Base-by-base conservation (phyloP, 2,113 vertebrate species). In the Dasyurus viverrinus region DNA sequence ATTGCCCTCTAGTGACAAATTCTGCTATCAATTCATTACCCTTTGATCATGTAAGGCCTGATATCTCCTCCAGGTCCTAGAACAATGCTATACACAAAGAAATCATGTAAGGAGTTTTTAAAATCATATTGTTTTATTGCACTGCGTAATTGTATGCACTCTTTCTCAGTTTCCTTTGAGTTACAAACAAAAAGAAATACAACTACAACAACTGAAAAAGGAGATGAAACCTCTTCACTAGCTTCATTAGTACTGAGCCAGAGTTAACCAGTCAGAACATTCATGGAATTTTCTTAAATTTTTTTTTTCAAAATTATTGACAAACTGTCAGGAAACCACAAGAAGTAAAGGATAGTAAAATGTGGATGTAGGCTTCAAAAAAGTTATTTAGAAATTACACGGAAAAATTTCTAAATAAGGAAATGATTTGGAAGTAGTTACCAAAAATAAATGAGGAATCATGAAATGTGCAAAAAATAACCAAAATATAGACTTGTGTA, bases 251-350 rank as follows among this genome's bases (percentile, higher is more conserved):
- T 27, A 60, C 55, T 60, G 26, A 60, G 30, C 57, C 57, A 36
- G 30, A 36, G 30, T 68, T 68, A 57, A 55, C 54, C 8, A 30
- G 2, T 36, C 27, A 60, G 3, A 19, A 3, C 3, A 68, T 16
- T 68, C 12, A 68, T 68, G 30, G 57, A 68, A 68, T 68, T 68
- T 68, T 96, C 94, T 76, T 55, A 26, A 54, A 46, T 95, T 50
- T 54, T 92, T 54, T 92, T 50, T 96, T 96, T 90, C n/a, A 93
- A 52, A 95, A 92, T 30, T 47, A 54, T 50, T 95, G 93, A 89
- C 92, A 95, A 93, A 22, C 42, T 68, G 14, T 93, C 26, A 94
- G 95, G 53, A 97, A 96, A 95, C 9, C 57, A 84, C 92, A 91
- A 50, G 89, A 94, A 50, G n/a, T 55, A 52, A 55, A 89, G 93